Evolutionary conservation across 2,888 invertebrate species (phyloP), one percentile per base, ranked within the genome.

Genomic region (Achlya flavicornis): DNA sequence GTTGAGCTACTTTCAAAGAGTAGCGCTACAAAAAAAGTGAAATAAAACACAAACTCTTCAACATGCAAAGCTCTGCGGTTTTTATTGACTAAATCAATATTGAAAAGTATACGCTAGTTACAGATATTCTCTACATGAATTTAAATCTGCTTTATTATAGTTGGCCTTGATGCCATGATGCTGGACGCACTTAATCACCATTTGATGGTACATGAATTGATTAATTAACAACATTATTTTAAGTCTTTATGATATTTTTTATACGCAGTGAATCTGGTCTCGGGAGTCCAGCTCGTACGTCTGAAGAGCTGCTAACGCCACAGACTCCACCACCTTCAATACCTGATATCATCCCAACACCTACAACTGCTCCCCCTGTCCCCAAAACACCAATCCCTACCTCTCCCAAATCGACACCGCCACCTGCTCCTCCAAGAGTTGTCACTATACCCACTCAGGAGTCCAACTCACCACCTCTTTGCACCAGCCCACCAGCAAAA

Each of bases 231-330:
- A 5, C 14, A 4, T n/a, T 1, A 32, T 57, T 58, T 12, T 8
- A 33, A 35, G 6, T 6, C 33, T 32, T 12, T 1, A 26, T 19
- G 41, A 43, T 65, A 46, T 14, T 61, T 69, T 67, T 68, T 61
- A 64, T n/a, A 26, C 48, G 66, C 81, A 94, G 94, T 77, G 94
- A 94, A 80, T 92, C 93, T 48, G 93, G 93, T 6, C 77, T 91
- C 57, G 93, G 89, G 59, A 93, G 93, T 73, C 93, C 94, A 58
- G 90, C 86, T 58, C 83, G 88, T 48, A 89, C 87, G 10, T 89
- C 92, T 2, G 94, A 93, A 63, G 94, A 94, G 75, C 78, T 85
- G 69, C 82, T 87, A 57, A 87, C 88, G 35, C 93, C 91, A 16
- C 89, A 85, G 69, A 86, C 88, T n/a, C 89, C 92, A 5, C 89